Base-by-base conservation (phyloP, 2,888 invertebrate species). In the Falcaria lacertinaria region DNA sequence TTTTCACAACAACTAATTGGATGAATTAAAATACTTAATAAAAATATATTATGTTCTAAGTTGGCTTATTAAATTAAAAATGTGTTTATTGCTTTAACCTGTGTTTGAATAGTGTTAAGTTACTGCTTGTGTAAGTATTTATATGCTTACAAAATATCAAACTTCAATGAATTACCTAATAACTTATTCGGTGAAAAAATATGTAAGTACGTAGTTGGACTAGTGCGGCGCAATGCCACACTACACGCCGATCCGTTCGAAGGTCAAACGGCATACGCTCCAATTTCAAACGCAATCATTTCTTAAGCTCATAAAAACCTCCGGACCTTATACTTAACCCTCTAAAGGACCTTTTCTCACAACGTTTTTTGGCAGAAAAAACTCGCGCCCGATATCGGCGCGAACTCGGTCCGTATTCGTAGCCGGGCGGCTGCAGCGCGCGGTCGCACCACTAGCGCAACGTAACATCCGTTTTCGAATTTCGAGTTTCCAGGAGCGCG, bases 291-390 rank as follows among this genome's bases (percentile, higher is more conserved):
- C 60, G 35, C 35, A 36, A 32, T 38, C 33, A 16, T 16, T 13
- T 39, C 17, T 25, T 28, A 14, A n/a, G 13, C 40, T 28, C 41
- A 45, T 45, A 72, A 79, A 77, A 72, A 68, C 67, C 65, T 64
- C 63, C 71, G 74, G 72, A 72, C 69, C 79, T 77, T 70, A 77
- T 79, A 74, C 75, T 82, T 81, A 86, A 86, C 86, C 85, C 84
- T 77, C 64, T 64, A 71, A 67, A 73, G 78, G 77, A 76, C 78
- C 80, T 74, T 84, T 86, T 80, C 76, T 79, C 79, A 67, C 40
- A 38, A 45, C 50, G 78, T 80, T 87, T 87, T 87, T 87, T 81
- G 79, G 80, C 79, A 69, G 74, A 83, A 85, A 86, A 87, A 82
- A 80, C 66, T 57, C 64, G 59, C 64, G 64, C 51, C 54, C 51